Conservation (phyloP, 2,797 vertebrate species). For the Xerus rutilus region DNA sequence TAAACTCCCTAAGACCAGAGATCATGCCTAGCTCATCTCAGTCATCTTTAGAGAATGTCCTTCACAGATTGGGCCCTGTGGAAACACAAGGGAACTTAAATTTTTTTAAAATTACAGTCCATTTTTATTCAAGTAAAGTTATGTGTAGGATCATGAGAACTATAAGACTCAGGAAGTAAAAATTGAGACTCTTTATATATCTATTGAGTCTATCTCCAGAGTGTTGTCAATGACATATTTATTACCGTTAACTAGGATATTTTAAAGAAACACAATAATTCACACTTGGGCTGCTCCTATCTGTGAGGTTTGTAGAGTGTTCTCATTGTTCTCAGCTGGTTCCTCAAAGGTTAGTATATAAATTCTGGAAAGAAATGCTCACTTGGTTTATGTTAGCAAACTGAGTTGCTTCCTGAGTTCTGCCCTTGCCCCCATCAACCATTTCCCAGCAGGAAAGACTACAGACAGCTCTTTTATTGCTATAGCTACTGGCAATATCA, state of each 20-base stretch:
- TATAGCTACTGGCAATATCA: neutral
- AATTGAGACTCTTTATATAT: neutral
- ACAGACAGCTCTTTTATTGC: neutral
- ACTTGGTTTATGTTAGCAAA: slow-evolving; percentile 67
- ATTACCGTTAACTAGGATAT: slow-evolving; percentile 14
- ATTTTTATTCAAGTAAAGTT: neutral
- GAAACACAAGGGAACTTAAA: neutral
- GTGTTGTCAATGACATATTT: neutral
- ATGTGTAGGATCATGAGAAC: neutral
- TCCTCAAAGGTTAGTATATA: neutral
- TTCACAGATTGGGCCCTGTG: neutral
- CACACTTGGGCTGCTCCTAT: neutral
- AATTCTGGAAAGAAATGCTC: slow-evolving; percentile 23
- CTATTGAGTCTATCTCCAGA: neutral
- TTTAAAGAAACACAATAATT: neutral
- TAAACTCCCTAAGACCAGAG: neutral
- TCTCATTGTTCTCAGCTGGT: slow-evolving; percentile 15
- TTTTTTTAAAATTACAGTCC: neutral
- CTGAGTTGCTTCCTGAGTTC: slow-evolving; percentile 51
- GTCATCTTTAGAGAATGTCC: neutral
- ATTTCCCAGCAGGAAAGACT: slow-evolving; percentile 27
- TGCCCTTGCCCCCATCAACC: neutral
- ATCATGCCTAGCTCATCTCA: neutral
- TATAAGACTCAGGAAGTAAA: neutral
- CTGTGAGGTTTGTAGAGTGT: neutral